Percentiles rank a stretch among this genome's conserved stretches.
phyloP scores from a whole-genome alignment of 2,113 vertebrate species.

The Hippocampus zosterae region DNA sequence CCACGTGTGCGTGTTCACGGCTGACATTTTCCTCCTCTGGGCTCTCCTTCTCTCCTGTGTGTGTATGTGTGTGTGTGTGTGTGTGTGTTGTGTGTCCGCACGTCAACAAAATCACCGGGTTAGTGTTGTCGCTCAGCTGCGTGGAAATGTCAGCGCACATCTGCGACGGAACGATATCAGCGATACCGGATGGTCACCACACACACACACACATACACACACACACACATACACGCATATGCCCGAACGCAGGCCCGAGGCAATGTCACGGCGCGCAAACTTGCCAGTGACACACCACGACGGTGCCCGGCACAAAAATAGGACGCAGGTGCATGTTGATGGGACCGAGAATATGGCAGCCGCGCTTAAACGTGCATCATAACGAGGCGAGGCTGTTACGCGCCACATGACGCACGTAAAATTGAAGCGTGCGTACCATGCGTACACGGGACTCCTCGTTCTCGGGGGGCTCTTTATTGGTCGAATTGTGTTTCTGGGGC shows the following conservation, averaged over 20 bases:
- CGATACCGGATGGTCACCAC: constrained; percentile 47
- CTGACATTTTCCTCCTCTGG: constrained; percentile 67
- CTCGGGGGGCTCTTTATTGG: not conserved
- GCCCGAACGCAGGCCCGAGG: constrained; percentile 30
- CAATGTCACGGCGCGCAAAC: constrained; percentile 25
- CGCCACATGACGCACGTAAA: not conserved
- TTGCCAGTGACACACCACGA: constrained; percentile 40
- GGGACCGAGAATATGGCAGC: not conserved
- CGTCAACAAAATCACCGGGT: constrained; percentile 33
- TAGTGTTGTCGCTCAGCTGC: constrained; percentile 39
- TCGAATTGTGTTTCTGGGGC: not conserved
- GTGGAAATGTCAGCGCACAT: constrained; percentile 72
- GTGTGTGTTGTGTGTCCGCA: too few relatives aligned
- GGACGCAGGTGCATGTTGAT: constrained; percentile 1
- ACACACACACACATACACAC: too few relatives aligned
- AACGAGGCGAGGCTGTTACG: not conserved
- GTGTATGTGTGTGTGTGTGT: too few relatives aligned
- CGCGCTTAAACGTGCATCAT: not conserved
- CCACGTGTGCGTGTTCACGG: constrained; percentile 46
- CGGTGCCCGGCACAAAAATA: constrained; percentile 27
- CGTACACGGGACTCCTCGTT: not conserved
- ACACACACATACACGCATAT: too few relatives aligned
- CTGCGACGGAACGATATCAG: constrained; percentile 70
- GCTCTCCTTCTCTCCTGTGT: constrained; percentile 32
- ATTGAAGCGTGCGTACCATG: not conserved